Percentiles rank a stretch among this genome's conserved stretches.
phyloP scores from a whole-genome alignment of 2,797 vertebrate genomes.

The Perodicticus potto region DNA sequence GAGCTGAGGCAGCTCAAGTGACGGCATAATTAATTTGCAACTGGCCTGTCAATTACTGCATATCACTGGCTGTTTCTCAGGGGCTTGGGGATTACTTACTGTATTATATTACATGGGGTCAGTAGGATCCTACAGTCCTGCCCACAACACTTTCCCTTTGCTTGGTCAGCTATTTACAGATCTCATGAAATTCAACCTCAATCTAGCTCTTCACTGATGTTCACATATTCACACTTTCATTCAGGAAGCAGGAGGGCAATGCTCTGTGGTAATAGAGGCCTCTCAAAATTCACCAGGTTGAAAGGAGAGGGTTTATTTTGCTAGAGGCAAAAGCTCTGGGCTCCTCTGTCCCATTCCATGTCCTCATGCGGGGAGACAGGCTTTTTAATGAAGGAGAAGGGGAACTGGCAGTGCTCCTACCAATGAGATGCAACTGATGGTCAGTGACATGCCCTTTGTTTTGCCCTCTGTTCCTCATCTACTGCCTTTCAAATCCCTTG shows the following conservation, averaged over 20 bases:
- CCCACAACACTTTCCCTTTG: background rate
- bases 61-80: background rate
- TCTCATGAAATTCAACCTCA: background rate
- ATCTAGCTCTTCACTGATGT: background rate
- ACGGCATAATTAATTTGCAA: no score
- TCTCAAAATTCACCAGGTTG: background rate
- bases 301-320: background rate
- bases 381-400: background rate
- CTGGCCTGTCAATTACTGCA: background rate
- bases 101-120: fast-evolving
- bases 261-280: background rate
- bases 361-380: background rate
- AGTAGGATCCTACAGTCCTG: background rate
- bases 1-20: background rate
- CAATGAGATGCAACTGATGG: background rate
- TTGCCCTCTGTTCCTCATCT: background rate
- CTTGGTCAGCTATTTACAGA: background rate
- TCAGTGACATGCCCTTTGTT: background rate
- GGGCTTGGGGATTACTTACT: background rate
- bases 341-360: background rate
- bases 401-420: background rate
- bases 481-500: background rate
- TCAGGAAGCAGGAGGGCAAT: background rate
- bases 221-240: background rate
- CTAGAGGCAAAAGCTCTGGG: background rate